These are phyloP conservation scores for Gavialis gangeticus DNA, from an alignment of 2,113 vertebrate genomes.

Conservation along the genomic window DNA sequence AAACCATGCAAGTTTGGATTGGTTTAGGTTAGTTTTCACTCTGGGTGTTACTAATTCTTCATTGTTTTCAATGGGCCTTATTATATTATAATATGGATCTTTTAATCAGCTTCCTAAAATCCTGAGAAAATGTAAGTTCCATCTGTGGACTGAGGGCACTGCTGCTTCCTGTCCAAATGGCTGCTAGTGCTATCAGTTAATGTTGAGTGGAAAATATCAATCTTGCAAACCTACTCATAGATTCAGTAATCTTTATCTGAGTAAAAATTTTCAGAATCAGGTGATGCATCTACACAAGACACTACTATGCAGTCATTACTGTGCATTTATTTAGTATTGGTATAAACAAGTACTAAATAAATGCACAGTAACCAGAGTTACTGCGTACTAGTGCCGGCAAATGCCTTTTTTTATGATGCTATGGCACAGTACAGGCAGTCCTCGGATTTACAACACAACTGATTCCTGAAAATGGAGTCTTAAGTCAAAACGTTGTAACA, in stretches of 20 bases:
- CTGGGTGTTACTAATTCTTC: constrained; percentile 62
- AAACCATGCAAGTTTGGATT: constrained; percentile 11
- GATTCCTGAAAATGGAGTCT: too few species aligned
- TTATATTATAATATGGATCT: constrained; percentile 52
- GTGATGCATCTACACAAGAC: too few species aligned
- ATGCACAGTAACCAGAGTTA: too few species aligned
- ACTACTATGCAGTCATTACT: too few species aligned
- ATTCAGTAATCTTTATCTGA: background rate
- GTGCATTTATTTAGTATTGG: too few species aligned
- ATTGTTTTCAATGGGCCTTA: background rate
- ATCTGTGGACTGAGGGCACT: too few species aligned
- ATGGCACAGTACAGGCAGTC: too few species aligned
- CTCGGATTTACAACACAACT: too few species aligned
- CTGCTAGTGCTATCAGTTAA: background rate
- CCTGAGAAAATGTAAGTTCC: background rate
- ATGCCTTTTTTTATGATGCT: too few species aligned
- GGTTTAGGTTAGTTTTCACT: background rate
- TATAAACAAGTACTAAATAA: too few species aligned
- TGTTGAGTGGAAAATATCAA: background rate
- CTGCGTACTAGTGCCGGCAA: too few species aligned
- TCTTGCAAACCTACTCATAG: background rate
- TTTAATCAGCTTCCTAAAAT: constrained; percentile 46
- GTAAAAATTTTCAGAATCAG: background rate
- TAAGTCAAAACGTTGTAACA: too few species aligned
- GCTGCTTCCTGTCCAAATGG: background rate